These are phyloP conservation scores for Antedon bifida DNA, from an alignment of 35 echinoderm and acorn worm genomes.

Conservation along the genomic window DNA sequence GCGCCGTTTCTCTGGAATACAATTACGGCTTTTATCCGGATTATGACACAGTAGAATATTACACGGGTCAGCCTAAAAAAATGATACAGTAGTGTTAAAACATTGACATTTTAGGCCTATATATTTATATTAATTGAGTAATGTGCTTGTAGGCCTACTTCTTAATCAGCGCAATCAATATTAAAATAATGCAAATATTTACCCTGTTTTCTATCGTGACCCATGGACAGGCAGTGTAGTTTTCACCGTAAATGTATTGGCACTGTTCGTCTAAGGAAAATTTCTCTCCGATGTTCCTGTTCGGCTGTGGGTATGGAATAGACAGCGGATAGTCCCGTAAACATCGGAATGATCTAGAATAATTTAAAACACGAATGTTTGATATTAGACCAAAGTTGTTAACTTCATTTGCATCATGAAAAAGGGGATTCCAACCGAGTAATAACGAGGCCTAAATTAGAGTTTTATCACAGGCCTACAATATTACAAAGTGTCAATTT, in stretches of 20 bases:
- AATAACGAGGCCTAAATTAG: too few species aligned
- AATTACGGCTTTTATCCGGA: neutral
- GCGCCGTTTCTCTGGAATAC: neutral
- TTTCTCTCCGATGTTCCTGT: neutral
- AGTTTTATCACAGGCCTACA: too few species aligned
- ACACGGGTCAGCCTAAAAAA: neutral
- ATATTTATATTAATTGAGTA: too few species aligned
- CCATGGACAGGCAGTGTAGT: neutral
- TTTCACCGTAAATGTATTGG: neutral
- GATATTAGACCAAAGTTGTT: too few species aligned
- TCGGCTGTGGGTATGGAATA: neutral
- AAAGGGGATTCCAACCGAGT: too few species aligned
- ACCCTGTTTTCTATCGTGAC: neutral
- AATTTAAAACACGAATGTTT: neutral
- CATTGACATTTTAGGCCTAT: too few species aligned
- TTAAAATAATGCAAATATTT: neutral
- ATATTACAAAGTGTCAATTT: too few species aligned
- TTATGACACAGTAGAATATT: neutral
- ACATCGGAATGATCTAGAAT: neutral
- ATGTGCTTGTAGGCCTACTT: too few species aligned
- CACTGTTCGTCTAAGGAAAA: neutral
- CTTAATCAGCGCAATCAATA: too few species aligned
- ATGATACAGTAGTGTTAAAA: neutral
- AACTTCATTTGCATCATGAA: too few species aligned
- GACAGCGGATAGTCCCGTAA: neutral